A percentile compares a stretch with the other conserved stretches of the same genome.
Conservation (phyloP, 2,797 vertebrate genomes). For the Crenichthys baileyi region DNA sequence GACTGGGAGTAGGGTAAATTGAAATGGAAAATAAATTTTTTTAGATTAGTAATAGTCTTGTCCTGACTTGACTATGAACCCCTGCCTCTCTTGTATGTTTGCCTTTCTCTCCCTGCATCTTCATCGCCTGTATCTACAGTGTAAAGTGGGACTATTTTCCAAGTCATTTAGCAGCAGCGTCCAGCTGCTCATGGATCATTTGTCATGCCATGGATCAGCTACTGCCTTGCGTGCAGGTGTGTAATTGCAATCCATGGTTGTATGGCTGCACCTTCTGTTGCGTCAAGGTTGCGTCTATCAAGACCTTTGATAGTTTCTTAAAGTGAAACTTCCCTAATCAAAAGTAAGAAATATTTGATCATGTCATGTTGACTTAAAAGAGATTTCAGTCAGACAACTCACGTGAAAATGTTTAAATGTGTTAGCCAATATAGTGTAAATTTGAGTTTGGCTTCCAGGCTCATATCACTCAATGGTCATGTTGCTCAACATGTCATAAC, state of each 20-base stretch:
- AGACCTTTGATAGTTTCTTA: constrained; percentile 65
- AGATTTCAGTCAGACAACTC: neutral
- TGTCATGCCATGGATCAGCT: constrained; percentile 66
- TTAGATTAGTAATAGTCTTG: constrained; percentile 55
- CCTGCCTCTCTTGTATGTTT: constrained; percentile 11
- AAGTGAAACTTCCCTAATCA: constrained; percentile 35
- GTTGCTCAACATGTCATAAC: neutral
- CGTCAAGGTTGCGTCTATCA: constrained; percentile 57
- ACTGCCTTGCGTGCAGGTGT: constrained; percentile 74
- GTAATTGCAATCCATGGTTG: constrained; percentile 71
- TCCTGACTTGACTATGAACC: constrained; percentile 42
- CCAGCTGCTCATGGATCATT: constrained; percentile 75
- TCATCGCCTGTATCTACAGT: constrained; percentile 39
- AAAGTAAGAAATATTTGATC: constrained; percentile 10
- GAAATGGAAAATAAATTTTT: constrained; percentile 54
- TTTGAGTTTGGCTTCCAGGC: neutral
- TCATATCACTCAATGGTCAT: neutral
- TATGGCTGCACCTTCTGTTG: constrained; percentile 58
- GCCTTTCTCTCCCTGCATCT: constrained; percentile 13
- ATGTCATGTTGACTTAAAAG: constrained; percentile 12
- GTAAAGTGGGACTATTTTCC: constrained; percentile 71
- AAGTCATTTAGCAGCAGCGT: constrained; percentile 71
- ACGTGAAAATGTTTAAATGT: neutral
- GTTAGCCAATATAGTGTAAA: neutral
- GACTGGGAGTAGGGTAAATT: constrained; percentile 37